phyloP scores from a whole-genome alignment of 2,888 invertebrate species.

The Rhamnusium bicolor region DNA sequence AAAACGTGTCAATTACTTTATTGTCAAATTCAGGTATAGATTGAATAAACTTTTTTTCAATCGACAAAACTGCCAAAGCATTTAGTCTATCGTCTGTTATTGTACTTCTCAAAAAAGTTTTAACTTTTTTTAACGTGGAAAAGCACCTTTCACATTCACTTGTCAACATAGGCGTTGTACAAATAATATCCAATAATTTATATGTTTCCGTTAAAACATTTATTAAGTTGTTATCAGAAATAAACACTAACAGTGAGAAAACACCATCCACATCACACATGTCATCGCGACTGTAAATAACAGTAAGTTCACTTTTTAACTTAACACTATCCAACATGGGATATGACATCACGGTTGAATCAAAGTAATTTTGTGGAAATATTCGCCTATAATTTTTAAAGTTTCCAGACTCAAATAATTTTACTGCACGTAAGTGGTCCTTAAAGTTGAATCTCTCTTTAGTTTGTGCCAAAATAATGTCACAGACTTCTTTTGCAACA shows the following conservation, averaged over 20 bases:
- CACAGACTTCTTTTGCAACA: neutral
- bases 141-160: slow-evolving; percentile 1
- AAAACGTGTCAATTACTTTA: neutral
- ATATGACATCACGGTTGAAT: neutral
- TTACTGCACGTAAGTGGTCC: neutral
- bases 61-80: slow-evolving; percentile 4
- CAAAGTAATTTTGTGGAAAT: neutral
- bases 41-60: slow-evolving; percentile 8
- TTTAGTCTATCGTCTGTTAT: slow-evolving; percentile 1
- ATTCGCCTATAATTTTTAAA: neutral
- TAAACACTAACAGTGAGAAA: neutral
- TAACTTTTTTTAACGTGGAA: neutral
- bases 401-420: neutral
- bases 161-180: neutral
- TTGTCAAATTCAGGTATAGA: slow-evolving; percentile 7
- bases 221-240: neutral
- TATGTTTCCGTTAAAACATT: neutral
- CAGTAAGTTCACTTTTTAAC: neutral
- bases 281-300: neutral
- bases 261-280: neutral
- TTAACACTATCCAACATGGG: neutral
- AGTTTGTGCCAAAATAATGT: neutral
- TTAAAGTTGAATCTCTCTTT: neutral
- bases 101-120: slow-evolving; percentile 19
- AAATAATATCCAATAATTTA: neutral